Evolutionary conservation across 1,140 invertebrate genomes (phyloP), one percentile per base, ranked within the genome.

Genomic region (Lepidurus apus): DNA sequence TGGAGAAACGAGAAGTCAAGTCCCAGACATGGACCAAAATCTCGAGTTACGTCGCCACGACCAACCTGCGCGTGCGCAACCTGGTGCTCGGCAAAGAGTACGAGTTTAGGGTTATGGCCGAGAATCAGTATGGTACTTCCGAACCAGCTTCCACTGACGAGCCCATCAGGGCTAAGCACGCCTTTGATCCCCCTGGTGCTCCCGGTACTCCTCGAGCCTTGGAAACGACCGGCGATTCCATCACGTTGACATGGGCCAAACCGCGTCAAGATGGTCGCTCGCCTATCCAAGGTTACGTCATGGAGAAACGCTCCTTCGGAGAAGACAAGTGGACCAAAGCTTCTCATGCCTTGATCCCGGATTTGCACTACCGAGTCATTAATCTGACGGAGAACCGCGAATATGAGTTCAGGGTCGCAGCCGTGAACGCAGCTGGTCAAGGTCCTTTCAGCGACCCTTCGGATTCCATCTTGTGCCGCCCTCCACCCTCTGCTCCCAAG

Each of bases 91-190:
- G 95, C 47, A 90, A 90, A 80, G 91, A 95, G 44, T 99, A 99
- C 84, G 97, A 99, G 81, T 99, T 99, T 90, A 89, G 97, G 79
- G 97, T 99, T 1, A 93, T 96, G 88, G 97, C 97, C 77, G 97
- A 99, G 85, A 99, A 99, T 86, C 91, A 95, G 83, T 96, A 98
- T 83, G 98, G 97, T 53, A 91, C 93, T 78, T 97, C 96, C 42
- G 97, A 99, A 81, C 95, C 96, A 8, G 92, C 92, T 10, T 89
- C 89, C 44, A 97, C 95, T 0, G 89, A 89, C 21, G 93, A 97
- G 84, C 92, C 96, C 13, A 93, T 98, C 81, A 90, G 90, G 81
- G 96, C 97, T 0, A 94, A 95, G 87, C 93, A 97, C 93, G 96
- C 97, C 82, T 99, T 97, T 86, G 89, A 98, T 88, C 90, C 92